Evolutionary conservation across 2,113 vertebrate species (phyloP).

Genomic region (Pygoscelis antarcticus): DNA sequence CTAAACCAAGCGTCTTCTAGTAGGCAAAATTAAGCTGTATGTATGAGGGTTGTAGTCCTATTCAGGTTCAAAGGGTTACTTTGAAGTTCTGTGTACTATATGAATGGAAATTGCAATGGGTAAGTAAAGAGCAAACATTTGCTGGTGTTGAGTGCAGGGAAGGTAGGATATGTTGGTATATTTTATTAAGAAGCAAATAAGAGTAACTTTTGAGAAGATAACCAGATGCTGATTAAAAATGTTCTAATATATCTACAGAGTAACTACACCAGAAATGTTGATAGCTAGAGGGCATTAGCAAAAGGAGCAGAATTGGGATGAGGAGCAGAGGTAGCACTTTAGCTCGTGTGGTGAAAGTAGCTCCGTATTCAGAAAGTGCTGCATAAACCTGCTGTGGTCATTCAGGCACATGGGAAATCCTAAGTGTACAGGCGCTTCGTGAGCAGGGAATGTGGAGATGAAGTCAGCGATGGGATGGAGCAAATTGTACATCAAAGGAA

Average conservation of each 20-base stretch:
- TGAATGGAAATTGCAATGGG: neutral
- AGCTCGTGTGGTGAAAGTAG: accelerated
- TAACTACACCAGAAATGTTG: neutral
- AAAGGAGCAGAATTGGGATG: neutral
- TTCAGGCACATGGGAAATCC: neutral
- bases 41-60: neutral
- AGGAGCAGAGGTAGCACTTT: neutral
- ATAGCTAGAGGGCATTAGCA: neutral
- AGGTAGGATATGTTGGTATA: neutral
- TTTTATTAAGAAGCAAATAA: neutral
- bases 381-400: neutral
- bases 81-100: neutral
- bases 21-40: neutral
- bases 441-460: neutral
- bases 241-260: neutral
- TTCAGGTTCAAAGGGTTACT: constrained; percentile 7
- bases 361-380: neutral
- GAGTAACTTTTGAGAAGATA: neutral
- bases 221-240: neutral
- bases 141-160: neutral
- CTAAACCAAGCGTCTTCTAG: constrained; percentile 1
- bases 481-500: neutral
- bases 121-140: neutral
- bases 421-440: neutral
- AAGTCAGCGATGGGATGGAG: neutral